phyloP scores from a whole-genome alignment of 2,113 vertebrate genomes.

The Archocentrus centrarchus region DNA sequence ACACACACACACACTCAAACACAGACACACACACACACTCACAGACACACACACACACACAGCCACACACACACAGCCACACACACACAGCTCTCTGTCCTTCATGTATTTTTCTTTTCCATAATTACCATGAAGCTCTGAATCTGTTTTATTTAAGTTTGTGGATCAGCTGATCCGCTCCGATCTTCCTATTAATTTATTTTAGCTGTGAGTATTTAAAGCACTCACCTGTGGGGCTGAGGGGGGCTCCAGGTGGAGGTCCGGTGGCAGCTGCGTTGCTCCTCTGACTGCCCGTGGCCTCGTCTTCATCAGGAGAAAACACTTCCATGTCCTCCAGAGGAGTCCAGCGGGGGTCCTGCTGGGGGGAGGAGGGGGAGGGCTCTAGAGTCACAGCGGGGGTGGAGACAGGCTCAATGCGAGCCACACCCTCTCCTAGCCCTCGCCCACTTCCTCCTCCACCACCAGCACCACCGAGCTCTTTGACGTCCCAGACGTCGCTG shows the following conservation, averaged over 20 bases:
- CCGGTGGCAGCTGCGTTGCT: not conserved
- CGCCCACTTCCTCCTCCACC: not conserved
- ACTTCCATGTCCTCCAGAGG: constrained; percentile 77
- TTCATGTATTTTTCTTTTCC: too few species aligned
- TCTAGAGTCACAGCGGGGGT: constrained; percentile 52
- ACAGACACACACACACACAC: not conserved
- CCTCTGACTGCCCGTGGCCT: not conserved
- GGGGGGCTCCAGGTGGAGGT: not conserved
- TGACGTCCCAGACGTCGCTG: constrained; percentile 76
- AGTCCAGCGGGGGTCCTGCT: constrained; percentile 77
- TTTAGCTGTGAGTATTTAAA: not conserved
- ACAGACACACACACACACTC: not conserved
- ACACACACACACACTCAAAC: not conserved
- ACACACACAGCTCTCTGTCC: not conserved
- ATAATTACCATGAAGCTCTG: too few species aligned
- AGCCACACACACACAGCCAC: not conserved
- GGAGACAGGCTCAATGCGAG: not conserved
- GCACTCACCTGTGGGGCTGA: constrained; percentile 63
- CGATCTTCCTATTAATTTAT: not conserved
- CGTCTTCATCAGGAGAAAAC: constrained; percentile 58
- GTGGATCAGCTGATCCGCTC: not conserved
- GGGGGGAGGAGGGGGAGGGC: constrained; percentile 62
- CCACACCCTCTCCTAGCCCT: not conserved
- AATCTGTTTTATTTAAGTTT: too few species aligned
- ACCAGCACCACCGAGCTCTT: constrained; percentile 33